Evolutionary conservation across 2,888 invertebrate species (phyloP), one percentile per base, ranked within the genome.

Genomic region (Geotrupes spiniger): DNA sequence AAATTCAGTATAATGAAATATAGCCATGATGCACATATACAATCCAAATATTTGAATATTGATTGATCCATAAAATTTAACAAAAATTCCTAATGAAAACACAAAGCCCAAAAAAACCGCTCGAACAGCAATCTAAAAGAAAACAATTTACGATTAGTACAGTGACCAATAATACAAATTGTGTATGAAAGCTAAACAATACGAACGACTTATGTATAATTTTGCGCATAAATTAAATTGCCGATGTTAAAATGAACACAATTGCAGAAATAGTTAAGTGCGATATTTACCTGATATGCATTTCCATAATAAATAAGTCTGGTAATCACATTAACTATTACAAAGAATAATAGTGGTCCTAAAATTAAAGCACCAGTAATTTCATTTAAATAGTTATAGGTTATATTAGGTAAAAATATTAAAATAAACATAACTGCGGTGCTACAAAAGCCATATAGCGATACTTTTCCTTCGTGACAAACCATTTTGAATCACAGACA

Each of bases 1-100:
- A 72, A 90, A 98, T 76, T 98, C 98, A 0, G 93, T 88, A 74
- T 88, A 96, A 72, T 98, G 98, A 72, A 98, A 98, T 56, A 87
- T 79, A 2, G 90, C 79, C 68, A 98, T 77, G 8, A 89, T 77
- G 61, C 85, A 80, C 47, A 85, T 75, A 69, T 97, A 97, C 41
- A 86, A 70, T 1, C 94, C 94, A 65, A 94, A 90, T 36, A 83
- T 78, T 57, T 78, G 77, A 77, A 82, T 82, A 26, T 81, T 79
- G 41, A 72, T 58, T 2, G 78, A 74, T 6, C 78, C 76, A 37
- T 75, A 73, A 33, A 74, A 62, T 54, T 73, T 71, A 2, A 89
- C 64, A 57, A 82, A 78, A 6, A 87, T 58, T 15, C 91, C 89
- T 2, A 82, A 71, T 0, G 85, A 81, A 66, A 87, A 85, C 0